Percentiles rank a stretch among this genome's conserved stretches.
phyloP scores from a whole-genome alignment of 2,113 vertebrate species.

The Talpa occidentalis region DNA sequence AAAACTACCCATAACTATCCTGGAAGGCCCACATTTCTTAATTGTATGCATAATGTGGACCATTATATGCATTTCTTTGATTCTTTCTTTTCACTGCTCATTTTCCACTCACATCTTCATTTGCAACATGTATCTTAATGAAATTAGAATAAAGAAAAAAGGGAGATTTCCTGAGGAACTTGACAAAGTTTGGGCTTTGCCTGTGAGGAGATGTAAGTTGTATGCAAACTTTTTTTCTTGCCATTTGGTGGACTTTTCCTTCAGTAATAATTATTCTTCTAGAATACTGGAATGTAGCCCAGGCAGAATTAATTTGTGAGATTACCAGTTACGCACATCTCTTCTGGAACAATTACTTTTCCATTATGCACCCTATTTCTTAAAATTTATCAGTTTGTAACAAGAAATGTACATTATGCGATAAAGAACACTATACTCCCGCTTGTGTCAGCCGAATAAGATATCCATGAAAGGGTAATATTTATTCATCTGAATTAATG shows the following conservation, averaged over 20 bases:
- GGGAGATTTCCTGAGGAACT: not conserved
- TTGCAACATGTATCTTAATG: not conserved
- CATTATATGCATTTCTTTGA: not conserved
- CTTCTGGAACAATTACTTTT: slow-evolving; percentile 74
- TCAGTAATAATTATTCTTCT: slow-evolving; percentile 55
- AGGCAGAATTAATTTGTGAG: slow-evolving; percentile 76
- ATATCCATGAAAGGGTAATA: slow-evolving; percentile 75
- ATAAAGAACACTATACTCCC: slow-evolving; percentile 57
- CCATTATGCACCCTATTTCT: slow-evolving; percentile 71
- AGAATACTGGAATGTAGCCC: slow-evolving; percentile 78
- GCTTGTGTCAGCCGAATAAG: slow-evolving; percentile 68
- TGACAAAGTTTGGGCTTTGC: not conserved
- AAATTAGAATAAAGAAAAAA: not conserved
- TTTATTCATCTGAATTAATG: slow-evolving; percentile 81
- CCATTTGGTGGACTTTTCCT: not conserved
- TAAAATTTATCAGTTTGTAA: slow-evolving; percentile 80
- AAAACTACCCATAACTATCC: not conserved
- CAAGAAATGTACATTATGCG: slow-evolving; percentile 69
- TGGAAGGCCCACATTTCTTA: not conserved
- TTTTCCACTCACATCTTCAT: not conserved
- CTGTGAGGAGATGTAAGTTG: not conserved
- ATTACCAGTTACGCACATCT: slow-evolving; percentile 77
- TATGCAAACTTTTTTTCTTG: not conserved
- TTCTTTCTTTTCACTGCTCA: not conserved
- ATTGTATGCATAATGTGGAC: too few species aligned